A percentile compares a stretch with the other conserved stretches of the same genome.
These are phyloP conservation scores for Idaea aversata DNA, from an alignment of 2,888 invertebrate genomes.

Conservation along the genomic window DNA sequence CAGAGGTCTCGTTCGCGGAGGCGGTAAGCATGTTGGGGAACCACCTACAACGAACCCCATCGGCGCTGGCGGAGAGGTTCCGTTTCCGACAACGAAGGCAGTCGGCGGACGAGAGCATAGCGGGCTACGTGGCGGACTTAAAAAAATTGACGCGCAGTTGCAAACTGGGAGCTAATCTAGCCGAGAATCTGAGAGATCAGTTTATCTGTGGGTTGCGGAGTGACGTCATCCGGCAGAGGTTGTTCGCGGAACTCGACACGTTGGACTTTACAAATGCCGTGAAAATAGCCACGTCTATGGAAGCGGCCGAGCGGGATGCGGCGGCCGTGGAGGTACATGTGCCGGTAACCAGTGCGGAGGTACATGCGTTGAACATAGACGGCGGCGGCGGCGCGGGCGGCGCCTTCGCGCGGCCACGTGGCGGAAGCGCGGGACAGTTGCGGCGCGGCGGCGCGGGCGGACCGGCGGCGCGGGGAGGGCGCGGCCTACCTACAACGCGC, in stretches of 20 bases:
- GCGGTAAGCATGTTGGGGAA: slow-evolving; percentile 6
- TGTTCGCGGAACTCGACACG: slow-evolving; percentile 12
- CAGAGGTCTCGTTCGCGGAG: slow-evolving; percentile 11
- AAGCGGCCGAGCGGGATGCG: slow-evolving; percentile 18
- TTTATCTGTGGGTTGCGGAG: slow-evolving; percentile 20
- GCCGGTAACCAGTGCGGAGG: too few species aligned
- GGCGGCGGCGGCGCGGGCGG: too few species aligned
- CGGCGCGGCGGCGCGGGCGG: too few species aligned
- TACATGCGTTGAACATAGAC: too few species aligned
- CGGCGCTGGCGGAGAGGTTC: slow-evolving; percentile 16
- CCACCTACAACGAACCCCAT: slow-evolving; percentile 14
- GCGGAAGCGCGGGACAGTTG: too few species aligned
- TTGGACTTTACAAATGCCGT: slow-evolving; percentile 10
- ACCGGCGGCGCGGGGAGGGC: too few species aligned
- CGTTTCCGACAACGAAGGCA: slow-evolving; percentile 13
- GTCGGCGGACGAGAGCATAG: slow-evolving; percentile 5
- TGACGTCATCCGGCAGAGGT: slow-evolving; percentile 17
- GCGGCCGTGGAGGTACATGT: slow-evolving; percentile 9
- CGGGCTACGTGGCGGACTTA: slow-evolving; percentile 10
- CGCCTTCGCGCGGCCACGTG: too few species aligned
- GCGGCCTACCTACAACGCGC: too few species aligned
- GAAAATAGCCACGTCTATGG: slow-evolving; percentile 8
- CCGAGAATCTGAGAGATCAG: slow-evolving; percentile 14
- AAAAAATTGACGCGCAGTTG: slow-evolving; percentile 14
- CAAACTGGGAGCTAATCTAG: slow-evolving; percentile 6